Conservation (phyloP, 1,140 invertebrate genomes). For the Platyura marginata region DNA sequence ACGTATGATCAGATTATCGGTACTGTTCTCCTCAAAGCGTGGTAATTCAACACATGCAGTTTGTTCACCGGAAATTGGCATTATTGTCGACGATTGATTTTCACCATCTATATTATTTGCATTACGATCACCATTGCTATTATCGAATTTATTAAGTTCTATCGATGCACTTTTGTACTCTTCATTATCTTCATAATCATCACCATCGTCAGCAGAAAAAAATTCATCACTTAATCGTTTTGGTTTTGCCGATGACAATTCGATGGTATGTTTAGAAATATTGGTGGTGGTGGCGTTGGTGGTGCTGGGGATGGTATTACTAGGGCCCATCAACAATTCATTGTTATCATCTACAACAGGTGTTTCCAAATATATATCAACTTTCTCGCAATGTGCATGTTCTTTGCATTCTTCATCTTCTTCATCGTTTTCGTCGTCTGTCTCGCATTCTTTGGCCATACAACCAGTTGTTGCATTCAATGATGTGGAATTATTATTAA, state of each 20-base stretch:
- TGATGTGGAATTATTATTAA: neutral
- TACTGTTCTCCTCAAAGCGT: neutral
- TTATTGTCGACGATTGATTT: neutral
- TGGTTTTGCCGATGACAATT: conserved; percentile 10
- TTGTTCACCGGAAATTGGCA: neutral
- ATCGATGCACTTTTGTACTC: neutral
- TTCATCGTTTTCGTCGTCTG: too few relatives aligned
- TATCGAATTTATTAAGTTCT: neutral
- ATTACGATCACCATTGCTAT: too few relatives aligned
- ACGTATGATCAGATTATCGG: neutral
- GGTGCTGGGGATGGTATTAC: neutral
- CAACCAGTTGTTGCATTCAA: too few relatives aligned
- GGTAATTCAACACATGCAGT: neutral
- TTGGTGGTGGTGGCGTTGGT: neutral
- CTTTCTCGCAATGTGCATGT: conserved; percentile 10
- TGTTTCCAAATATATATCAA: conserved; percentile 19
- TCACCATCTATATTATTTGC: too few relatives aligned
- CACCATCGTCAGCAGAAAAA: conserved; percentile 7
- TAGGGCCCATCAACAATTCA: neutral
- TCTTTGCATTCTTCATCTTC: too few relatives aligned
- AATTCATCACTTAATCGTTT: conserved; percentile 23
- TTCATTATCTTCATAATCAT: conserved; percentile 3
- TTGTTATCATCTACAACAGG: conserved; percentile 17
- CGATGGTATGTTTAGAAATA: conserved; percentile 4
- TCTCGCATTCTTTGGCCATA: too few relatives aligned